Evolutionary conservation across 1,140 invertebrate genomes (phyloP), one percentile per base, ranked within the genome.

Genomic region (Atta cephalotes): DNA sequence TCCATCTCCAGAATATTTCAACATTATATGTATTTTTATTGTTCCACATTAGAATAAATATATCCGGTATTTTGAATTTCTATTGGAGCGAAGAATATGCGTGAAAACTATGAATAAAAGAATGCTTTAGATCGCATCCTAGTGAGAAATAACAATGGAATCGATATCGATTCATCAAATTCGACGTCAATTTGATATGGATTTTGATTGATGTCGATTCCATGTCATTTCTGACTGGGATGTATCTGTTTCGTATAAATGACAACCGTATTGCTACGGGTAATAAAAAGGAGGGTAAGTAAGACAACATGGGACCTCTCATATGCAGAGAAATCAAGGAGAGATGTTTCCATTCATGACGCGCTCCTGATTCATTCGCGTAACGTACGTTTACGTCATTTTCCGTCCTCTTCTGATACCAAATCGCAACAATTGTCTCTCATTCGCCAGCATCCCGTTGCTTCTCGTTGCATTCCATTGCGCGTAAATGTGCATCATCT

Each of bases 301-400:
- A 71, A 81, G 63, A 7, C 16, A 21, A 16, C 65, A 21, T 81
- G 66, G 16, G 79, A 60, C 39, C 53, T 45, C 16, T 31, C 31
- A 18, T 39, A 2, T 39, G 65, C 4, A 25, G 12, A 45, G 21
- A 81, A 45, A 49, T n/a, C 3, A 49, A 49, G 0, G 7, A 31
- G 49, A 85, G 53, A 70, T 49, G 21, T n/a, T 39, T 18, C n/a
- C 86, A 77, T 89, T 89, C 72, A 71, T 70, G 56, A 78, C 70
- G 28, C 31, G 53, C 10, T 12, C 49, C 49, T 28, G 65, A 74
- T 82, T 87, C 58, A 78, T 53, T 16, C 62, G 0, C 14, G 16
- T 58, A 66, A 58, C n/a, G n/a, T 35, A 35, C 65, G 62, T 72
- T 56, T 39, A 21, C 60, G 31, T 76, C 76, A 65, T 76, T 76